Base-by-base conservation (phyloP, 2,797 vertebrate species). In the Semaprochilodus insignis region DNA sequence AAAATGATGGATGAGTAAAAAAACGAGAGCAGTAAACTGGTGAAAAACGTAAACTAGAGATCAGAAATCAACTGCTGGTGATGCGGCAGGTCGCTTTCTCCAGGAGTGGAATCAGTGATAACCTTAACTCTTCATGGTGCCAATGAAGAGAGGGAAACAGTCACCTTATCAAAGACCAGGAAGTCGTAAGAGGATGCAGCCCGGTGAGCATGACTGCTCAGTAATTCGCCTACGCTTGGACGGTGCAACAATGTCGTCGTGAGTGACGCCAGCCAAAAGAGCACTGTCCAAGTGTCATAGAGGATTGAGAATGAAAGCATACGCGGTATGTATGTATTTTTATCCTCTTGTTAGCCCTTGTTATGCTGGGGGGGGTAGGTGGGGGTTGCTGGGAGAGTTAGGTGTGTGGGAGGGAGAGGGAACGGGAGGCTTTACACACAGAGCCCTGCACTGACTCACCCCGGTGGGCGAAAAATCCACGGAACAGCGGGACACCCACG, bases 401-500 rank as follows among this genome's bases (percentile, higher is more conserved):
- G 78, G 70, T 60, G 78, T 31, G 83, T 85, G 83, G 74, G 78
- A 62, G 85, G 78, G 71, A 87, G 82, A 78, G 82, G 85, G 86
- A 83, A 63, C 74, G 52, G 82, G 73, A 72, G 44, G 78, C 85
- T 82, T 77, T 84, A 81, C 74, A 85, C 81, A 77, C 77, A 40
- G 63, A 86, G 86, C 77, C 83, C 77, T 80, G 70, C 67, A 77
- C 83, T 90, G 89, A 88, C 83, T 90, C 89, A 89, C 86, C 85
- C 80, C 76, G 62, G 81, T 88, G 84, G 86, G 87, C 79, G 81
- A 79, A 81, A 31, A 83, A 86, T 88, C 87, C 84, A 80, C 76
- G 85, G 83, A 87, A 85, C 85, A 85, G 81, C 77, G 66, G 85
- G 87, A 85, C 89, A 85, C 89, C 87, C 87, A 89, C 90, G 74